Base-by-base conservation (phyloP, 2,113 vertebrate species). In the Casuarius casuarius region DNA sequence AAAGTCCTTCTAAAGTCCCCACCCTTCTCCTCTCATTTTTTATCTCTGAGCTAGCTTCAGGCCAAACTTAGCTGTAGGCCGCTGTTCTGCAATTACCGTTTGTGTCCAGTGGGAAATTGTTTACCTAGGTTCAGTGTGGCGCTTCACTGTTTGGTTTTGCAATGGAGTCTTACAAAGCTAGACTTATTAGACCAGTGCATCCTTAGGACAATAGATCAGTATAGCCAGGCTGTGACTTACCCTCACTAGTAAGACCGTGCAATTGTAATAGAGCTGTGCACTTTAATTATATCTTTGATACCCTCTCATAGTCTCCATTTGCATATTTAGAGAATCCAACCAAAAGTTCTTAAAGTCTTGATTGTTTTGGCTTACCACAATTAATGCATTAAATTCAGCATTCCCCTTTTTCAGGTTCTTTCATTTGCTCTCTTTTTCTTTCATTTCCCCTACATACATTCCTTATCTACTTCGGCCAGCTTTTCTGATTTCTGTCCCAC, bases 401-500 rank as follows among this genome's bases (percentile, higher is more conserved):
- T 49, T 70, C 70, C 40, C 4, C 12, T 80, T 29, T 52, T 86
- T 70, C 19, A 82, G 3, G 33, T 84, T 78, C 54, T 46, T 73
- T 70, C 10, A 56, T 77, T 86, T 87, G 2, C 5, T 29, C 44
- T 75, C 13, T 76, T 80, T 71, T 78, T 52, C 70, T 78, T 84
- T 80, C 20, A 17, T 70, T 62, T 70, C 9, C 7, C 46, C 10
- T 33, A 29, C 9, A 9, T 33, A 38, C 0, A 0, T 48, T 59
- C 38, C 7, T 89, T 10, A 31, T 29, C 13, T 0, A 0, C 35
- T 73, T 61, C 21, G 58, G 46, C 31, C 21, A 40, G 14, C 48
- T 77, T 31, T 6, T 79, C 48, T 77, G 17, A 67, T 71, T 90
- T 86, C 42, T 59, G 4, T 52, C 40, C 44, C 49, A 28, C 5